These are phyloP conservation scores for Drosophila nannoptera DNA, from an alignment of 1,140 invertebrate genomes.

Conservation along the genomic window DNA sequence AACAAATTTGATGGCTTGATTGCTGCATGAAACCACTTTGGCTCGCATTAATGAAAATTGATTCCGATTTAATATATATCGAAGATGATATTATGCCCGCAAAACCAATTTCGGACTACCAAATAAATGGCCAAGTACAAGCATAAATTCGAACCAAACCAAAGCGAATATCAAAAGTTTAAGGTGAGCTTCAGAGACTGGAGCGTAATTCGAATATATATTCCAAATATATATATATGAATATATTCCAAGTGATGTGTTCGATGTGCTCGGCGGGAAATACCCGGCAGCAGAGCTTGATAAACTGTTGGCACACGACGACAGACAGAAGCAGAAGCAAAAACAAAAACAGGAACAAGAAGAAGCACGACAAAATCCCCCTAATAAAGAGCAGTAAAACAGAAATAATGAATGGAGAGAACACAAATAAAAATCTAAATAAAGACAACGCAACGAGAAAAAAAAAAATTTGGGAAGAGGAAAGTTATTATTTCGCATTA, in stretches of 20 bases:
- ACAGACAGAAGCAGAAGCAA: neutral
- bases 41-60: conserved; percentile 26
- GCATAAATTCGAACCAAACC: neutral
- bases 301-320: neutral
- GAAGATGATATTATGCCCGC: neutral
- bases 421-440: conserved; percentile 35
- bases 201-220: too few species aligned
- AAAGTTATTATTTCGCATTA: conserved; percentile 63
- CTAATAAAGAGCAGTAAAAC: conserved; percentile 28
- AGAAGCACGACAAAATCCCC: conserved; percentile 23
- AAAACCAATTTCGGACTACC: neutral
- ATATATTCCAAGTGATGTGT: too few species aligned
- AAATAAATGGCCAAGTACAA: neutral
- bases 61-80: conserved; percentile 17
- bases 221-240: too few species aligned
- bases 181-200: too few species aligned
- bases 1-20: conserved; percentile 37
- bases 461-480: conserved; percentile 9
- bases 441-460: conserved; percentile 17
- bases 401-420: conserved; percentile 58
- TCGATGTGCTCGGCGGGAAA: neutral
- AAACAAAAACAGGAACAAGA: neutral
- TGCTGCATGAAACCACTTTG: conserved; percentile 20
- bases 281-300: conserved; percentile 11
- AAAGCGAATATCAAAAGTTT: too few species aligned